These are phyloP conservation scores for Brachionus manjavacas DNA, from an alignment of 1,140 invertebrate species.

Conservation along the genomic window DNA sequence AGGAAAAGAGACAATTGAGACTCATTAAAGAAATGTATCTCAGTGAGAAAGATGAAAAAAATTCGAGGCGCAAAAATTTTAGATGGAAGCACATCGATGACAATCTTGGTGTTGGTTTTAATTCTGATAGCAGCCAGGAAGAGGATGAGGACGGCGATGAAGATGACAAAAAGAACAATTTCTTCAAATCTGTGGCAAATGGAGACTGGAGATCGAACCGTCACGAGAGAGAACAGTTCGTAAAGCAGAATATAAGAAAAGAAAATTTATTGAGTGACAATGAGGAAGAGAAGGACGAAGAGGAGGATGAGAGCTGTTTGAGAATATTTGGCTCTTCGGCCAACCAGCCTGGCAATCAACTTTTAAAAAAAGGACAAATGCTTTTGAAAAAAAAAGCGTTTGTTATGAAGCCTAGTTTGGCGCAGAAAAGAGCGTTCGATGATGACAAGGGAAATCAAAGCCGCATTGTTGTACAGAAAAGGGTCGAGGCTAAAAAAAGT, in stretches of 20 bases:
- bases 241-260: conserved; percentile 24
- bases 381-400: background rate
- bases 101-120: background rate
- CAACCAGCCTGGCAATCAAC: conserved; percentile 3
- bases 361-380: conserved; percentile 30
- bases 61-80: conserved; percentile 29
- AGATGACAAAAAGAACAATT: background rate
- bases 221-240: conserved; percentile 37
- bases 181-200: conserved; percentile 30
- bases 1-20: conserved; percentile 28
- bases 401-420: background rate
- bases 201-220: conserved; percentile 29
- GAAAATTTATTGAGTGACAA: background rate
- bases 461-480: background rate
- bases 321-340: background rate
- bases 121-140: background rate
- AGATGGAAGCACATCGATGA: conserved; percentile 37
- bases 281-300: conserved; percentile 8
- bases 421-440: background rate
- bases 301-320: background rate
- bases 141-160: background rate
- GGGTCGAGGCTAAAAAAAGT: background rate
- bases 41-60: background rate
- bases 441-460: conserved; percentile 7
- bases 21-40: conserved; percentile 38